A percentile compares a stretch with the other conserved stretches of the same genome.
Conservation (phyloP, 2,888 invertebrate species). For the Stenolophus ochropezus region DNA sequence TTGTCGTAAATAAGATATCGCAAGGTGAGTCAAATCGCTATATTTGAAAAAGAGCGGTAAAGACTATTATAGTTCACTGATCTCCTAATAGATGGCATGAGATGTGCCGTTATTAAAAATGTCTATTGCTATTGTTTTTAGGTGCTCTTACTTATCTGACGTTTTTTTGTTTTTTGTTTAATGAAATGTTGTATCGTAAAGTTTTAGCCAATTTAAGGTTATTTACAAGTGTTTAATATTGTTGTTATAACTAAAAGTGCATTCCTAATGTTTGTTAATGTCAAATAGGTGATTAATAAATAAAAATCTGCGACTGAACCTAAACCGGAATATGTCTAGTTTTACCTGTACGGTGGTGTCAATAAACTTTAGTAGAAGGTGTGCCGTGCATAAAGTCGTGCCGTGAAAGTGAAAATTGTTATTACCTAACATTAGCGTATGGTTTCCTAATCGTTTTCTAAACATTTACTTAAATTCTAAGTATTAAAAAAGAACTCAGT, state of each 20-base stretch:
- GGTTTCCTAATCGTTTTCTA: constrained; percentile 63
- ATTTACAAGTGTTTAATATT: constrained; percentile 52
- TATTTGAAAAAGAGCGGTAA: constrained; percentile 53
- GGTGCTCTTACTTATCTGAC: constrained; percentile 61
- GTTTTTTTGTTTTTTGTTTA: constrained; percentile 65
- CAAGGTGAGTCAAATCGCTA: background rate
- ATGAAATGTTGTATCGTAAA: constrained; percentile 61
- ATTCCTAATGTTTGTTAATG: constrained; percentile 34
- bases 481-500: constrained; percentile 33
- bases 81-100: constrained; percentile 39
- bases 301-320: constrained; percentile 54
- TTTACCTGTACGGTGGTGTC: constrained; percentile 71
- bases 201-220: constrained; percentile 62
- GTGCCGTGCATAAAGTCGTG: constrained; percentile 70
- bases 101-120: constrained; percentile 54
- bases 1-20: constrained; percentile 1
- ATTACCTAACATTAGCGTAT: constrained; percentile 68
- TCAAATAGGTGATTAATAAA: constrained; percentile 43
- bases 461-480: constrained; percentile 54
- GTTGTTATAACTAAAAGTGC: constrained; percentile 49
- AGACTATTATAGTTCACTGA: constrained; percentile 5
- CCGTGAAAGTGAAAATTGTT: constrained; percentile 72
- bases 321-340: constrained; percentile 61
- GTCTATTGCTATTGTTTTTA: constrained; percentile 60
- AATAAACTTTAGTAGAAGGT: constrained; percentile 72